Base-by-base conservation (phyloP, 2,797 vertebrate species). In the Channa striata region DNA sequence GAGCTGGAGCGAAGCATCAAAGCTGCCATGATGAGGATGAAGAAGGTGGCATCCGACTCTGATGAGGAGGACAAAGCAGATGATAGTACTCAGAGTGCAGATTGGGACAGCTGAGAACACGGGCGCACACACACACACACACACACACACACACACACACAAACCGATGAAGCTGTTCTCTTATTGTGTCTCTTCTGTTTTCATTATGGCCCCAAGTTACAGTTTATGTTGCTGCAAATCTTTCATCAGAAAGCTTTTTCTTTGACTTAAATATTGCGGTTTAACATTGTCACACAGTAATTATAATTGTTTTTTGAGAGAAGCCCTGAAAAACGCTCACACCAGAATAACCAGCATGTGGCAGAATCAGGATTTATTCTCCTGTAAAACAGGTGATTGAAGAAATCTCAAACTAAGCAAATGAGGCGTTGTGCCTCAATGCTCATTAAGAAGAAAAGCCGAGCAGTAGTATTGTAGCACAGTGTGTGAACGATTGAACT, bases 1-100 rank as follows among this genome's bases (percentile, higher is more conserved):
- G 96, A 98, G 61, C 93, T 99, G n/a, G 95, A 99, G 91, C 93
- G 82, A 19, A 98, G 96, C 91, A 99, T 99, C 86, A 95, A 94
- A 86, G 96, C 95, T 0, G 97, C 94, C 63, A 97, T 99, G 89
- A 91, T 96, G 92, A 95, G 98, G 86, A 99, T 99, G 94, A 97
- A 98, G 92, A 96, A 93, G 63, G 95, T 96, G 49, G 94, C 96
- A 0, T 90, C 95, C 0, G 97, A 97, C 84, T 99, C 97, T 0
- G 97, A 99, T 17, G 95, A 96, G 0, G 96, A 96, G 0, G 86
- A 96, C 59, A 40, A 69, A 76, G 94, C 94, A 56, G 91, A 87
- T 0, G 90, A 91, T 0, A 95, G 96, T 58, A 88, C 76, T 40
- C 92, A 72, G 12, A 93, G 80, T 0, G 68, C 74, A 1, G 96